These are phyloP conservation scores for Stichodactyla helianthus DNA, from an alignment of 64 coral and sea anemone genomes.

Conservation along the genomic window DNA sequence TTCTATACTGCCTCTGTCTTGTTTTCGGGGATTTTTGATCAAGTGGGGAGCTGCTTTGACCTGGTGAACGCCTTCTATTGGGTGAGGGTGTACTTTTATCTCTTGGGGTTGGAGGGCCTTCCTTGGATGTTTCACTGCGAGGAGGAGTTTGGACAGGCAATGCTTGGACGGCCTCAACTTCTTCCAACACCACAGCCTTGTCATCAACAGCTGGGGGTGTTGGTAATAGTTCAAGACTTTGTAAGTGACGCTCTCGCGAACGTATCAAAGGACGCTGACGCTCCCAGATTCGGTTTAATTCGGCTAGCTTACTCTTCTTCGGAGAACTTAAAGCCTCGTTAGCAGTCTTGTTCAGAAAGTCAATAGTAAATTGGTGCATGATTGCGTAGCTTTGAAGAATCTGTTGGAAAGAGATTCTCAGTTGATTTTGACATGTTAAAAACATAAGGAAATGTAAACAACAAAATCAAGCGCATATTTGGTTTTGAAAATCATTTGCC, in stretches of 20 bases:
- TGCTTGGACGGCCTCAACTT: background rate
- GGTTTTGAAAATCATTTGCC: no score
- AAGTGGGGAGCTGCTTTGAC: constrained; percentile 15
- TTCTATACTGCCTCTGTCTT: constrained; percentile 70
- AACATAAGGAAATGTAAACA: no score
- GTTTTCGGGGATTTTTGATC: constrained; percentile 75
- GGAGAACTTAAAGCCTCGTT: constrained; percentile 48
- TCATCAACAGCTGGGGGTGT: background rate
- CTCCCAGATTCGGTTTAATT: constrained; percentile 67
- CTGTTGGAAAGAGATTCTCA: background rate
- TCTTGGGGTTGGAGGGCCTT: constrained; percentile 31
- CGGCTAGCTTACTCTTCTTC: constrained; percentile 63
- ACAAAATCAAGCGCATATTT: no score
- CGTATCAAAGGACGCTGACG: constrained; percentile 61
- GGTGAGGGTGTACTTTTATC: constrained; percentile 29
- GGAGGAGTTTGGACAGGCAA: background rate
- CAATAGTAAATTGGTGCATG: constrained; percentile 66
- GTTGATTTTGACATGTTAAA: background rate
- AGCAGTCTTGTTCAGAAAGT: constrained; percentile 61
- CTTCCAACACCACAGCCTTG: background rate
- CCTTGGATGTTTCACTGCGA: constrained; percentile 31
- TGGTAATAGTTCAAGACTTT: constrained; percentile 12
- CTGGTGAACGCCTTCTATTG: constrained; percentile 34
- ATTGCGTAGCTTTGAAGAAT: constrained; percentile 63
- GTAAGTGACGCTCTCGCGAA: constrained; percentile 66